These are phyloP conservation scores for Emydoidea blandingii DNA, from an alignment of 2,797 vertebrate species.

Conservation along the genomic window DNA sequence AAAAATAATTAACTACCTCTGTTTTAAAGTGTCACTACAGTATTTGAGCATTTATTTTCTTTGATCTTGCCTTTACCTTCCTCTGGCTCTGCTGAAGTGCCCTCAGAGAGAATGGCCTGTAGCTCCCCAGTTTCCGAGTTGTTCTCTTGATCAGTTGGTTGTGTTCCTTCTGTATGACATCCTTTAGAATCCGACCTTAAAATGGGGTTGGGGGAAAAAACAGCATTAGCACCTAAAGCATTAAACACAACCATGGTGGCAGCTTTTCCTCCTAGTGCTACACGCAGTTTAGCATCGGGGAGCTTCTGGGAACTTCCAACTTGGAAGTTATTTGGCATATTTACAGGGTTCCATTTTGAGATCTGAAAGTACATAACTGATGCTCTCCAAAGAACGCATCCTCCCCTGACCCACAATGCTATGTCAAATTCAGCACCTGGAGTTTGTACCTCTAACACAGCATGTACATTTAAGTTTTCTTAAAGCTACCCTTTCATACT, in stretches of 20 bases:
- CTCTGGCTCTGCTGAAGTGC: conserved; percentile 78
- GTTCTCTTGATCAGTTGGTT: conserved; percentile 83
- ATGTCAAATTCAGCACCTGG: background rate
- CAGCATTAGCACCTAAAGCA: background rate
- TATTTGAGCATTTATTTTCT: background rate
- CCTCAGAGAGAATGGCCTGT: conserved; percentile 80
- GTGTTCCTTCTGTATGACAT: conserved; percentile 76
- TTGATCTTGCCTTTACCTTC: conserved; percentile 82
- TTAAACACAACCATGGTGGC: background rate
- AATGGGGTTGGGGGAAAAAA: background rate
- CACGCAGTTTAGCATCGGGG: background rate
- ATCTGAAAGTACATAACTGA: background rate
- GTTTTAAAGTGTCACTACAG: background rate
- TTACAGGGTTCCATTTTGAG: background rate
- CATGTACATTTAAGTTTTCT: background rate
- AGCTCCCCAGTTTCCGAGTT: conserved; percentile 76
- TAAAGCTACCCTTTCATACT: background rate
- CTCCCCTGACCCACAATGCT: background rate
- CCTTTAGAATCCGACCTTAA: conserved; percentile 77
- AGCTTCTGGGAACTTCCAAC: background rate
- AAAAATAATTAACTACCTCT: no score
- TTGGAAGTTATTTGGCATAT: background rate
- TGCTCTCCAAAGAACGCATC: background rate
- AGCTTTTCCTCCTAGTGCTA: background rate
- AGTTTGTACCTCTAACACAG: background rate